Base-by-base conservation (phyloP, 2,113 vertebrate species). In the Onychostoma macrolepis region DNA sequence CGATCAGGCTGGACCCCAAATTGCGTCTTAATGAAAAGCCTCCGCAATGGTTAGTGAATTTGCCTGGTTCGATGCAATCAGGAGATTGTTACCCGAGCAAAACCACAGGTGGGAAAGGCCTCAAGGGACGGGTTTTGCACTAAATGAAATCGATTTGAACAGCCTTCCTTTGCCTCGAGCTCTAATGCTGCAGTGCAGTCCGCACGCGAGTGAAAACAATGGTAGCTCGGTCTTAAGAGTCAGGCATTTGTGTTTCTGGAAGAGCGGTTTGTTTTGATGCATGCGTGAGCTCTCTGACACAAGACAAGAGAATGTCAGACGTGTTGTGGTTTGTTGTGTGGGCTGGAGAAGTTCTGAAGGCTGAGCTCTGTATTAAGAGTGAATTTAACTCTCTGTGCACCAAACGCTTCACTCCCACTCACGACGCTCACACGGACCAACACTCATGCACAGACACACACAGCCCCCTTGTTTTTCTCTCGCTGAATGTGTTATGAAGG, bases 241-340 rank as follows among this genome's bases (percentile, higher is more conserved):
- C 41, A 80, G 41, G 77, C 89, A 38, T 81, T 7, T 2, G n/a
- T 83, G 28, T 84, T 74, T 74, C 61, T 79, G 80, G 72, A 83
- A 89, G 85, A 91, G 91, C 80, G 87, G 83, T 50, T 89, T 87
- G 87, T 88, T 83, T 89, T 38, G 80, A 87, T 77, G 72, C 56
- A 28, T 50, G 43, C 43, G 24, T 80, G 24, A 67, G 30, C 67
- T 13, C 63, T 67, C 58, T 86, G 85, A 83, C 43, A 50, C 41
- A 83, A 63, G 80, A 83, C 80, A 65, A 83, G 71, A 84, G 83
- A 84, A 84, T 84, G 83, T 84, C 80, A 65, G 28, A 43, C 26
- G 41, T 87, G 80, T 77, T 65, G 30, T 87, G 78, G 72, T 84
- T 50, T 10, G 74, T n/a, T 80, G 80, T 84, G 80, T 78, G 65